These are phyloP conservation scores for Rattus rattus DNA, from an alignment of 2,113 vertebrate genomes.

Conservation along the genomic window DNA sequence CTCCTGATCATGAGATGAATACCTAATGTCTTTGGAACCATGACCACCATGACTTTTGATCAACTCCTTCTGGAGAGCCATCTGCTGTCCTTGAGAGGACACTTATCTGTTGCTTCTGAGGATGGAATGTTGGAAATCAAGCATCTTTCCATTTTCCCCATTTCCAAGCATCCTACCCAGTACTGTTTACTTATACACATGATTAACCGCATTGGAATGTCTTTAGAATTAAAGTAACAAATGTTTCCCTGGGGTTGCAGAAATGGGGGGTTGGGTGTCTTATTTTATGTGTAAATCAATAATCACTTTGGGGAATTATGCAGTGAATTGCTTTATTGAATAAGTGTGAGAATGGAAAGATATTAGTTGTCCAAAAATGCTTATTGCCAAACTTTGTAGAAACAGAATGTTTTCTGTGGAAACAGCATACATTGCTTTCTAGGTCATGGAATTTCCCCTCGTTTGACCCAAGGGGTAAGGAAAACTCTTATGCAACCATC, in stretches of 20 bases:
- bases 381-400: conserved; percentile 75
- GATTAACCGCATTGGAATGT: conserved; percentile 22
- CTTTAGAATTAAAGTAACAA: conserved; percentile 58
- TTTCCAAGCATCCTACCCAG: neutral
- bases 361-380: conserved; percentile 70
- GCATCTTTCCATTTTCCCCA: neutral
- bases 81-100: neutral
- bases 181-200: neutral
- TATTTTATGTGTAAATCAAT: conserved; percentile 66
- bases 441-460: conserved; percentile 81
- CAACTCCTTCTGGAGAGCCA: neutral
- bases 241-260: neutral
- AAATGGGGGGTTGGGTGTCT: conserved; percentile 12
- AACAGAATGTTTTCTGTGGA: conserved; percentile 76
- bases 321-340: conserved; percentile 76
- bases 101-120: conserved; percentile 10
- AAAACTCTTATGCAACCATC: conserved; percentile 80
- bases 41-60: conserved; percentile 25
- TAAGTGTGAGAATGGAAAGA: conserved; percentile 75
- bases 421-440: conserved; percentile 73
- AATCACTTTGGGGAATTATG: conserved; percentile 46
- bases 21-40: neutral
- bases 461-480: conserved; percentile 75
- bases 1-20: neutral
- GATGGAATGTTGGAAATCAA: neutral